A percentile compares a stretch with the other conserved stretches of the same genome.
phyloP scores from a whole-genome alignment of 2,797 vertebrate species.

The Rhinella marina region DNA sequence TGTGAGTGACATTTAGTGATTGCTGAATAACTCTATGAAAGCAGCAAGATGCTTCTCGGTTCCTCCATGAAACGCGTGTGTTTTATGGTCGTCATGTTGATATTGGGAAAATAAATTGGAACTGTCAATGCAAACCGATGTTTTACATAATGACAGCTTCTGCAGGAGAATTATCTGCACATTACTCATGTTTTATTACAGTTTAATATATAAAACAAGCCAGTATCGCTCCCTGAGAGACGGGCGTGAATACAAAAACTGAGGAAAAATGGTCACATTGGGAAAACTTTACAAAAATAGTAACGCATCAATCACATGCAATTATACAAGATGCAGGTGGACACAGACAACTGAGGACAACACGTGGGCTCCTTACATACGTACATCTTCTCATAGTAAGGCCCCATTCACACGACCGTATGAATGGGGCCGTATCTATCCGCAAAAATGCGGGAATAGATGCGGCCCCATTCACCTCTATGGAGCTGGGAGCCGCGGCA shows the following conservation, averaged over 20 bases:
- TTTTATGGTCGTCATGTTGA: constrained; percentile 42
- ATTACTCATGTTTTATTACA: constrained; percentile 43
- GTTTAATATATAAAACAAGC: constrained; percentile 10
- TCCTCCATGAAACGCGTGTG: background rate
- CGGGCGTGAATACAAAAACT: background rate
- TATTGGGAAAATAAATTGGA: constrained; percentile 43
- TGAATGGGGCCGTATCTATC: no score
- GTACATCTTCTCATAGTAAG: no score
- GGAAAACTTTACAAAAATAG: background rate
- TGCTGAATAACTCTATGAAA: background rate
- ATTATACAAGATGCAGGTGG: background rate
- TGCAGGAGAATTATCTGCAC: constrained; percentile 17
- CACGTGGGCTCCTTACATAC: background rate
- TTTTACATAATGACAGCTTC: constrained; percentile 36
- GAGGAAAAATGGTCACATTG: background rate
- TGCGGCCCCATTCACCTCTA: no score
- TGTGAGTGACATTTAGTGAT: constrained; percentile 34
- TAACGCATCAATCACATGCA: background rate
- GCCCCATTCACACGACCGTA: no score
- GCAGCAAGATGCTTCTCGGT: background rate
- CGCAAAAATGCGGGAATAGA: no score
- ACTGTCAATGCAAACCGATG: constrained; percentile 1
- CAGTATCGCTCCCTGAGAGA: background rate
- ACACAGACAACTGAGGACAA: background rate
- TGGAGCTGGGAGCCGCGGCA: no score